phyloP scores from a whole-genome alignment of 2,888 invertebrate genomes.

The Meghimatium bilineatum region DNA sequence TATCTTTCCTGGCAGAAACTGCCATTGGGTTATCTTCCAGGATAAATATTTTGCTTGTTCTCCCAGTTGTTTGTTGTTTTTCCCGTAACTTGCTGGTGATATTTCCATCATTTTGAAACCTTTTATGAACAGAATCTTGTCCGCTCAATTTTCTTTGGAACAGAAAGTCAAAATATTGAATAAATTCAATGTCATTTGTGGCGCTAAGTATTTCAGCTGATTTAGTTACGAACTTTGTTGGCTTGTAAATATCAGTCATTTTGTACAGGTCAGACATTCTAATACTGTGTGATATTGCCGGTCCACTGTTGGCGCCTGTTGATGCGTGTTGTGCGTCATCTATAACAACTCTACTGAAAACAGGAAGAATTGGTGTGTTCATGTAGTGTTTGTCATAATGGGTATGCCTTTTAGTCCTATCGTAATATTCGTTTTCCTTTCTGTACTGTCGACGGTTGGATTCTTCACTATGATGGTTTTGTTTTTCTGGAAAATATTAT shows the following conservation, averaged over 20 bases:
- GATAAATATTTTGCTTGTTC: too few species aligned
- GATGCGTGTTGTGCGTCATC: not conserved
- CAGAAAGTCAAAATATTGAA: not conserved
- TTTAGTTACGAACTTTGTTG: too few species aligned
- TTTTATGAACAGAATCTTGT: not conserved
- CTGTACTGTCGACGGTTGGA: not conserved
- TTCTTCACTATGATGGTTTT: not conserved
- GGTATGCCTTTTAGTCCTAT: not conserved
- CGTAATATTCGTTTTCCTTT: not conserved
- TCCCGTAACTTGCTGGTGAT: not conserved
- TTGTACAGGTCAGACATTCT: not conserved
- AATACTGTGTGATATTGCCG: not conserved
- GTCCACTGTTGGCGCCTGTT: not conserved
- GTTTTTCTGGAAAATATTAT: not conserved
- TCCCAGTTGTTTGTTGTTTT: too few species aligned
- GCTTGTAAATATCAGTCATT: not conserved
- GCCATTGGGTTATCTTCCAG: not conserved
- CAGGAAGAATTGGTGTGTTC: not conserved
- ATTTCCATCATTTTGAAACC: too few species aligned
- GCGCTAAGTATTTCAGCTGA: not conserved
- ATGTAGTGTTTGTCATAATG: not conserved
- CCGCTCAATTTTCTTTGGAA: not conserved
- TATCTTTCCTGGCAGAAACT: not conserved
- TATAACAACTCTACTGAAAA: not conserved
- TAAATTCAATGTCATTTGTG: not conserved